A percentile compares a stretch with the other conserved stretches of the same genome.
Evolutionary conservation across 1,140 invertebrate genomes (phyloP).

Genomic region (Sipha flava): DNA sequence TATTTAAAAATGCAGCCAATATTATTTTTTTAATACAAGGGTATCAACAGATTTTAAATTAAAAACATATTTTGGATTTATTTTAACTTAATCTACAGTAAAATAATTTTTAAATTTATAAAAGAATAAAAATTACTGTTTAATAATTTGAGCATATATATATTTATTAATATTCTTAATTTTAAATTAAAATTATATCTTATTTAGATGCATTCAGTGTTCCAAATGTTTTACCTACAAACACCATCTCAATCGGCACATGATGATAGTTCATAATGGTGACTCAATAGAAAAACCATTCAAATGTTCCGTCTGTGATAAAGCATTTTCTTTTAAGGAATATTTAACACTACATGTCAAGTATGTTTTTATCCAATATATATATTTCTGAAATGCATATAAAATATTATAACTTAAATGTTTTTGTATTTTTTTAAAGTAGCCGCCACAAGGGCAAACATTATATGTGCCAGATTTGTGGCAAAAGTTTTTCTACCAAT

Average conservation of each 20-base stretch:
- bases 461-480: constrained; percentile 46
- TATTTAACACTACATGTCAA: constrained; percentile 56
- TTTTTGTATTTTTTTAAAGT: neutral
- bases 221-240: constrained; percentile 19
- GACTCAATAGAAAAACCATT: constrained; percentile 72
- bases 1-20: too few species aligned
- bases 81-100: too few species aligned
- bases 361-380: neutral
- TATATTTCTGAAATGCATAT: neutral
- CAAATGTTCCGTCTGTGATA: constrained; percentile 63
- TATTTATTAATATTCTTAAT: neutral
- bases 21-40: too few species aligned
- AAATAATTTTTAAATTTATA: too few species aligned
- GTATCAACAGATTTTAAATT: too few species aligned
- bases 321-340: constrained; percentile 59
- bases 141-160: too few species aligned
- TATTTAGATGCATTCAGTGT: neutral
- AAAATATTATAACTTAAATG: neutral
- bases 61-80: too few species aligned
- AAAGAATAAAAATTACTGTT: too few species aligned
- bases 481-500: constrained; percentile 46
- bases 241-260: constrained; percentile 7
- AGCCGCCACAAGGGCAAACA: constrained; percentile 43
- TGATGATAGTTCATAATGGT: constrained; percentile 10
- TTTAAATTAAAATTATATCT: neutral